Percentiles rank a stretch among this genome's conserved stretches.
phyloP scores from a whole-genome alignment of 2,113 vertebrate species.

The Aphyosemion australe region DNA sequence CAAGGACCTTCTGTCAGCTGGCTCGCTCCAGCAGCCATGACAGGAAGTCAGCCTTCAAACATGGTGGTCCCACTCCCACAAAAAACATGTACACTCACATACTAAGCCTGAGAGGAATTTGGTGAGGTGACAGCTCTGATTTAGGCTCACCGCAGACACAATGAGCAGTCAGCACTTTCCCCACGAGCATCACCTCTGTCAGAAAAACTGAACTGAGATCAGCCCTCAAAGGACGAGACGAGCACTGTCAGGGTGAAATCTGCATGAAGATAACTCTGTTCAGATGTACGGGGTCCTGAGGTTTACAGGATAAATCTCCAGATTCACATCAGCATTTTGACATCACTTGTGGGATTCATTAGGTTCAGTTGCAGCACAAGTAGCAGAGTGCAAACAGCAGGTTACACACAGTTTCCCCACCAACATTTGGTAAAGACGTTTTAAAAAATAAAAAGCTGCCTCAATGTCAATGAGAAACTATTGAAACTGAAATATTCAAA shows the following conservation, averaged over 20 bases:
- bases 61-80: conserved; percentile 85
- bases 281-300: conserved; percentile 67
- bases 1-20: conserved; percentile 68
- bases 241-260: conserved; percentile 46
- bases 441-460: background rate
- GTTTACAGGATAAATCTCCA: conserved; percentile 43
- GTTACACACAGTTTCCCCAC: no score
- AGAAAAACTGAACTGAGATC: conserved; percentile 37
- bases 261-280: conserved; percentile 50
- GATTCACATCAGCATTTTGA: conserved; percentile 30
- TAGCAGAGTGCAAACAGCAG: conserved; percentile 12
- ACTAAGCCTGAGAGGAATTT: conserved; percentile 30
- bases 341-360: conserved; percentile 42
- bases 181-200: conserved; percentile 41
- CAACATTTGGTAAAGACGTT: conserved; percentile 11
- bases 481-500: background rate
- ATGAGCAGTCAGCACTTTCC: conserved; percentile 51
- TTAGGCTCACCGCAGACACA: conserved; percentile 46
- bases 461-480: background rate
- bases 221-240: conserved; percentile 50
- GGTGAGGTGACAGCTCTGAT: conserved; percentile 48
- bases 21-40: conserved; percentile 59
- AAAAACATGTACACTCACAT: conserved; percentile 71
- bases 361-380: conserved; percentile 7
- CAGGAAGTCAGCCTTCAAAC: conserved; percentile 75